A percentile compares a stretch with the other conserved stretches of the same genome.
Conservation (phyloP, 2,888 invertebrate genomes). For the Polydrusus tereticollis region DNA sequence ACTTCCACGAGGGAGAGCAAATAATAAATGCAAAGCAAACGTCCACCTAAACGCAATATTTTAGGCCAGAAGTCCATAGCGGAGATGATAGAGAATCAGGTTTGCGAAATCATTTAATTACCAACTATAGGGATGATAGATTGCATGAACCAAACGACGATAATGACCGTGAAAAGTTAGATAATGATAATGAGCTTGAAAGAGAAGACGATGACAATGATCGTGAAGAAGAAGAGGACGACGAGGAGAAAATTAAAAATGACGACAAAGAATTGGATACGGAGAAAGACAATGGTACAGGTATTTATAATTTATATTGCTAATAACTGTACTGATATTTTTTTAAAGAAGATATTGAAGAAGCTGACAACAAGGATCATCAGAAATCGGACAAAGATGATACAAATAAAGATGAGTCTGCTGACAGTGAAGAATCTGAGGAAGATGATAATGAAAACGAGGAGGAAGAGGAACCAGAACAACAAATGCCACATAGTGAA, state of each 20-base stretch:
- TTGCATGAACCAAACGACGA: constrained; percentile 54
- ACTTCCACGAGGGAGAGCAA: no score
- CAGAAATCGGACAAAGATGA: background rate
- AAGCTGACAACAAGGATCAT: background rate
- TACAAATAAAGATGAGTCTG: background rate
- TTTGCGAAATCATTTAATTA: constrained; percentile 27
- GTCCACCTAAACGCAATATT: background rate
- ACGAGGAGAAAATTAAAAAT: constrained; percentile 41
- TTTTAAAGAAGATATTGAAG: constrained; percentile 1
- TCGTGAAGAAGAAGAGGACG: constrained; percentile 30
- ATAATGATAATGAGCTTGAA: no score
- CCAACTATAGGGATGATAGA: constrained; percentile 56
- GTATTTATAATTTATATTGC: background rate
- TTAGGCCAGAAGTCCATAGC: constrained; percentile 3
- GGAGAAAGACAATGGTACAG: background rate
- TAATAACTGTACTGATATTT: background rate
- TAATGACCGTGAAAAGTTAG: constrained; percentile 39
- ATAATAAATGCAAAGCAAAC: background rate
- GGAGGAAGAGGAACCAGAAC: constrained; percentile 43
- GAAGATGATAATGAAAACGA: constrained; percentile 39
- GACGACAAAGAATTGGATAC: constrained; percentile 13
- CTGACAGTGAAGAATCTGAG: constrained; percentile 14
- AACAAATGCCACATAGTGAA: constrained; percentile 51
- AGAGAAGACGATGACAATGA: constrained; percentile 47
- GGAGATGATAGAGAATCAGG: background rate